These are phyloP conservation scores for Fregata magnificens DNA, from an alignment of 2,113 vertebrate species.

Conservation along the genomic window DNA sequence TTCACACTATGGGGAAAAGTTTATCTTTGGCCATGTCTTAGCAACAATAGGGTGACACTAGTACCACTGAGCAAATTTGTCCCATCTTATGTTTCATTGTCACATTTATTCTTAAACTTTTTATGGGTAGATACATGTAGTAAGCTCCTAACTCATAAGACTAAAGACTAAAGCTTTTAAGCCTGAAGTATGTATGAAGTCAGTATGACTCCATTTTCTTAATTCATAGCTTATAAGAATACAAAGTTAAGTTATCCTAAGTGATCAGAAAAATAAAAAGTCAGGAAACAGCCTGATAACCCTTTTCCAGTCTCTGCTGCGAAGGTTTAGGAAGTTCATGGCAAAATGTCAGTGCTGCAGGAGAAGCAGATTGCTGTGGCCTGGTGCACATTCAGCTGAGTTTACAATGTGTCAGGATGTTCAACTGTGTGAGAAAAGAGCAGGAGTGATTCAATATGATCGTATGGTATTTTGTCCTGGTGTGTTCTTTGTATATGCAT, in stretches of 20 bases:
- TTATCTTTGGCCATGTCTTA: not conserved
- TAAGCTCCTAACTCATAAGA: not conserved
- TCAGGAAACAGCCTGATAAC: not conserved
- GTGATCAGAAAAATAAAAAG: not conserved
- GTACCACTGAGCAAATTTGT: not conserved
- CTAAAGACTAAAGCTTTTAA: not conserved
- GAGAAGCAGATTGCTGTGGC: conserved; percentile 26
- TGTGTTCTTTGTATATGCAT: not conserved
- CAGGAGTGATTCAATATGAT: conserved; percentile 9
- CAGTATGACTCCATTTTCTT: not conserved
- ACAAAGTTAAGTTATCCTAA: not conserved
- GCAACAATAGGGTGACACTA: not conserved
- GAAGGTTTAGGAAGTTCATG: not conserved
- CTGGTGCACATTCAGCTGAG: conserved; percentile 19
- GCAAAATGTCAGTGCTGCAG: not conserved
- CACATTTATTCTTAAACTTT: not conserved
- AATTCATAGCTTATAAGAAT: not conserved
- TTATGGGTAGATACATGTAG: not conserved
- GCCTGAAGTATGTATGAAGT: not conserved
- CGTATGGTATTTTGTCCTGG: not conserved
- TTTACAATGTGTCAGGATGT: conserved; percentile 23
- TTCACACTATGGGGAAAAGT: not conserved
- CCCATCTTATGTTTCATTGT: not conserved
- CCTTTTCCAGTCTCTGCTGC: not conserved
- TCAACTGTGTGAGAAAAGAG: conserved; percentile 22